These are phyloP conservation scores for Heteractis magnifica DNA, from an alignment of 92 coral and sea anemone species.

Conservation along the genomic window DNA sequence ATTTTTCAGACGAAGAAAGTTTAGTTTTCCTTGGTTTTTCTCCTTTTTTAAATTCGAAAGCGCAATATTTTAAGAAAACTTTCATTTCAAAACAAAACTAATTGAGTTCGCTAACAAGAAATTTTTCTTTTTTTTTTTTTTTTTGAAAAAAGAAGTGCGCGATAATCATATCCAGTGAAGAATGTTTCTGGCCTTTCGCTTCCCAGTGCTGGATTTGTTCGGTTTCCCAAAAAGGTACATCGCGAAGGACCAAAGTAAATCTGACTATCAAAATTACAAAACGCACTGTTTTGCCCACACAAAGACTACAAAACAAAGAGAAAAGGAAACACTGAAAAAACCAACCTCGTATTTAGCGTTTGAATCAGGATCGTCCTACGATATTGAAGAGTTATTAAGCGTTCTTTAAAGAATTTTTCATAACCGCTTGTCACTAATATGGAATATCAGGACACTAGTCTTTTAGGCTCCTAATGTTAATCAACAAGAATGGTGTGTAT, in stretches of 20 bases:
- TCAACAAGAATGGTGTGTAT: not conserved
- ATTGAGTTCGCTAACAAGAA: no score
- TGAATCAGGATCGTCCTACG: not conserved
- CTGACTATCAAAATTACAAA: constrained; percentile 17
- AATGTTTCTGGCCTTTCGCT: no score
- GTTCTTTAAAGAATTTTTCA: not conserved
- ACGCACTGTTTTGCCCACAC: constrained; percentile 16
- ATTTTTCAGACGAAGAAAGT: no score
- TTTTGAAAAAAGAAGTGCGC: no score
- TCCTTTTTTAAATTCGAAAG: no score
- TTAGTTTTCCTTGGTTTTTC: no score
- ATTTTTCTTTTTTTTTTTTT: no score
- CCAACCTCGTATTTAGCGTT: not conserved
- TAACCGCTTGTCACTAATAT: not conserved
- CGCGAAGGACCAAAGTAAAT: not conserved
- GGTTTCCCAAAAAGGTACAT: not conserved
- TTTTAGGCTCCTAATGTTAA: not conserved
- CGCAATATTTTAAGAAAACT: no score
- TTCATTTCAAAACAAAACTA: no score
- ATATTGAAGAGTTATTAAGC: not conserved
- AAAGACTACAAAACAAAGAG: constrained; percentile 20
- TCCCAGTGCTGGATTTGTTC: not conserved
- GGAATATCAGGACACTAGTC: not conserved
- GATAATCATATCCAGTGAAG: no score
- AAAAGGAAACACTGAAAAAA: not conserved